Base-by-base conservation (phyloP, 2,888 invertebrate species). In the Acheta domesticus region DNA sequence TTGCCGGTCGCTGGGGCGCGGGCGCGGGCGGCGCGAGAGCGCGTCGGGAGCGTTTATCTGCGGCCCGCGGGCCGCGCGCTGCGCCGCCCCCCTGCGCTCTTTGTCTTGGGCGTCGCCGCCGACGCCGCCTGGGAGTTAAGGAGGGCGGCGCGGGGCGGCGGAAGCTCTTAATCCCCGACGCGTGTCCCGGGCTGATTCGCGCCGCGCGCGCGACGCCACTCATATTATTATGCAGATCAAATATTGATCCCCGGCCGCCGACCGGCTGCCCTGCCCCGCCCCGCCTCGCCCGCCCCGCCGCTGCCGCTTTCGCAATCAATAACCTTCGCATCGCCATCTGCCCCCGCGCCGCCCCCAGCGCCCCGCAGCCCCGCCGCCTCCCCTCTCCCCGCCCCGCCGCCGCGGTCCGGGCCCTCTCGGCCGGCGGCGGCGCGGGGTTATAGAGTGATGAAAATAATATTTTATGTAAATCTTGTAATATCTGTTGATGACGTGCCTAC, bases 221-320 rank as follows among this genome's bases (percentile, higher is more conserved):
- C 62, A 62, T 87, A 87, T 87, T 87, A 87, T 87, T 87, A 87
- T 87, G 87, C 87, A 87, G 87, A 87, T 87, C 87, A 87, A 86
- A 86, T 86, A 86, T 86, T 86, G 87, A 87, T 87, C 87, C 86
- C 84, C 83, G 84, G 83, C 12, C 76, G 19, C 36, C 16, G 19
- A n/a, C 48, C 76, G 11, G 36, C 4, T 12, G 36, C 75, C 20
- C 74, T 48, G n/a, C 14, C 20, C 16, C 11, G 36, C 73, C 75
- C 20, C 74, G 3, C 20, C 16, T 75, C 74, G n/a, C 21, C 73
- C 36, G 23, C 48, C 75, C 50, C 12, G 14, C 49, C 74, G 48
- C 78, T 74, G 48, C 74, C 8, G 48, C 20, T 36, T 48, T 48
- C 48, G 48, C 78, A 74, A 73, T 62, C 62, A 62, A 62, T 62